Conservation (phyloP, 2,113 vertebrate genomes). For the Pelmatolapia mariae region DNA sequence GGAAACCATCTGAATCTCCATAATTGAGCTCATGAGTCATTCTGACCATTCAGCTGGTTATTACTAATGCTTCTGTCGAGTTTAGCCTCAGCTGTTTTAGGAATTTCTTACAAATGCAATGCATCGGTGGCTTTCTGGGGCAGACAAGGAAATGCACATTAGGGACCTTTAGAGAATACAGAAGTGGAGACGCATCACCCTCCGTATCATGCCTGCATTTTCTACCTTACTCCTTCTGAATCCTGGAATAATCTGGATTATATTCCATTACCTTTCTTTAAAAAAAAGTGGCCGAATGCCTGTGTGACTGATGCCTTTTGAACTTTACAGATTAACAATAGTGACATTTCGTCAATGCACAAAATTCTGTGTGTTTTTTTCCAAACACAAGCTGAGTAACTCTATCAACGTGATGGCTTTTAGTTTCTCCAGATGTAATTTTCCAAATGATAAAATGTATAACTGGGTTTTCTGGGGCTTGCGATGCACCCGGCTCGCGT, state of each 20-base stretch:
- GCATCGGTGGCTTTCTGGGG: neutral
- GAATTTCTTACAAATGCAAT: neutral
- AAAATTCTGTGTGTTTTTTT: neutral
- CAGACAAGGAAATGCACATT: neutral
- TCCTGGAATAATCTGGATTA: neutral
- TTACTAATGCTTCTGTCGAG: neutral
- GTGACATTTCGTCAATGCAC: neutral
- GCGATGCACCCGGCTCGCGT: neutral
- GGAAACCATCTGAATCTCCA: neutral
- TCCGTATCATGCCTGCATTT: neutral
- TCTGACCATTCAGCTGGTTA: neutral
- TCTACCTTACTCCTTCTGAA: neutral
- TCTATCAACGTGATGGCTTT: neutral
- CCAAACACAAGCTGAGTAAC: neutral
- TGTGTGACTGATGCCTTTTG: neutral
- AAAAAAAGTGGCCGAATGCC: neutral
- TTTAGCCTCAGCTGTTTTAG: neutral
- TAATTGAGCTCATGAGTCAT: constrained; percentile 13
- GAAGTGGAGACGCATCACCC: neutral
- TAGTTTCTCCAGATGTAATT: neutral
- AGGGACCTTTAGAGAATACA: neutral
- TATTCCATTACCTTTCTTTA: neutral
- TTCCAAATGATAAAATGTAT: neutral
- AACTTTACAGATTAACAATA: neutral
- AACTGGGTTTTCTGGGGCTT: neutral